Conservation (phyloP, 1,140 invertebrate genomes). For the Propsilocerus akamusi region DNA sequence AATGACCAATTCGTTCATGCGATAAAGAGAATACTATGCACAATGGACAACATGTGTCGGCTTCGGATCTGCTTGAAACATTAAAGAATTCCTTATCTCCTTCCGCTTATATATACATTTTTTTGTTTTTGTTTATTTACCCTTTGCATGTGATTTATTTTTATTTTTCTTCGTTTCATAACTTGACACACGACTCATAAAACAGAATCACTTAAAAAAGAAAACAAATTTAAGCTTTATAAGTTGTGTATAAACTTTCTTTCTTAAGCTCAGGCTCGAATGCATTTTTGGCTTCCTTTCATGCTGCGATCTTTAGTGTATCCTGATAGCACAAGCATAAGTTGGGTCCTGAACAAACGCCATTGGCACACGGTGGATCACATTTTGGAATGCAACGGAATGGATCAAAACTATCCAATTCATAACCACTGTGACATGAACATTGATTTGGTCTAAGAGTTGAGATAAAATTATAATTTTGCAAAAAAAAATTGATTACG, state of each 20-base stretch:
- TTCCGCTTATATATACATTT: too few species aligned
- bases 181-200: neutral
- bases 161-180: too few species aligned
- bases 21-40: too few species aligned
- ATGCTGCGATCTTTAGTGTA: neutral
- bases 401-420: conserved; percentile 22
- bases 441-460: conserved; percentile 25
- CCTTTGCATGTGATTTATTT: too few species aligned
- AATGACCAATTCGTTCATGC: too few species aligned
- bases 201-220: neutral
- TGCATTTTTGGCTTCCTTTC: neutral
- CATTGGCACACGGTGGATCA: conserved; percentile 38
- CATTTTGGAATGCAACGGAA: conserved; percentile 33
- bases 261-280: neutral
- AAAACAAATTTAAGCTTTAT: neutral
- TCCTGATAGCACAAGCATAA: conserved; percentile 29
- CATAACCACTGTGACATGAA: conserved; percentile 28
- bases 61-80: too few species aligned
- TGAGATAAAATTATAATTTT: neutral
- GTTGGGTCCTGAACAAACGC: conserved; percentile 35
- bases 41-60: too few species aligned
- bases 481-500: neutral
- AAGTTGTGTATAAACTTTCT: neutral
- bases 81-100: too few species aligned
- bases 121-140: too few species aligned